Evolutionary conservation across 2,797 vertebrate species (phyloP).

Genomic region (Potorous gilbertii): DNA sequence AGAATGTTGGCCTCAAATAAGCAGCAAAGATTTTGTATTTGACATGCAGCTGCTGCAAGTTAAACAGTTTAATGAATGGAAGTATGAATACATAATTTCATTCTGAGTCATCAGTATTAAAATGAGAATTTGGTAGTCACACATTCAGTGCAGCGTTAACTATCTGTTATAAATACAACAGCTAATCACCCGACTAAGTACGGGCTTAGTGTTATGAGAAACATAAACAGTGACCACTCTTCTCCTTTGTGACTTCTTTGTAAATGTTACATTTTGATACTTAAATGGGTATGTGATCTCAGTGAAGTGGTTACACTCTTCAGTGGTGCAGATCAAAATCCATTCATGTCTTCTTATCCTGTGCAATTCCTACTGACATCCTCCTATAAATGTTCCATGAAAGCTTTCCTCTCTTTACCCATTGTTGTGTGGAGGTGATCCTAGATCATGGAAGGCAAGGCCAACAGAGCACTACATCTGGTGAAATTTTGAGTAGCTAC

Average conservation of each 20-base stretch:
- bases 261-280: background rate
- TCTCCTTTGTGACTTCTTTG: conserved; percentile 19
- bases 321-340: background rate
- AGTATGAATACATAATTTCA: conserved; percentile 77
- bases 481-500: background rate
- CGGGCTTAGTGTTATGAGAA: conserved; percentile 51
- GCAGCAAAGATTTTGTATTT: conserved; percentile 68
- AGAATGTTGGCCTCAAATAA: background rate
- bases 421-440: background rate
- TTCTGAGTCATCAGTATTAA: conserved; percentile 83
- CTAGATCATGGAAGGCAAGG: background rate
- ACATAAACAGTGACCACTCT: conserved; percentile 34
- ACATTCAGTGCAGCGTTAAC: conserved; percentile 79
- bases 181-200: conserved; percentile 75
- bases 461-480: background rate
- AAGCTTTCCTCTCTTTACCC: background rate
- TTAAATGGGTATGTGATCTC: background rate
- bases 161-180: conserved; percentile 80
- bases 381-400: background rate
- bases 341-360: background rate
- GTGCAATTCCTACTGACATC: background rate
- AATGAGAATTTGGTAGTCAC: conserved; percentile 80
- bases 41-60: conserved; percentile 60
- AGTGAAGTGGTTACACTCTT: background rate
- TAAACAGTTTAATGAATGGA: conserved; percentile 78